These are phyloP conservation scores for Polydrusus pterygomalis DNA, from an alignment of 2,888 invertebrate species.

Conservation along the genomic window DNA sequence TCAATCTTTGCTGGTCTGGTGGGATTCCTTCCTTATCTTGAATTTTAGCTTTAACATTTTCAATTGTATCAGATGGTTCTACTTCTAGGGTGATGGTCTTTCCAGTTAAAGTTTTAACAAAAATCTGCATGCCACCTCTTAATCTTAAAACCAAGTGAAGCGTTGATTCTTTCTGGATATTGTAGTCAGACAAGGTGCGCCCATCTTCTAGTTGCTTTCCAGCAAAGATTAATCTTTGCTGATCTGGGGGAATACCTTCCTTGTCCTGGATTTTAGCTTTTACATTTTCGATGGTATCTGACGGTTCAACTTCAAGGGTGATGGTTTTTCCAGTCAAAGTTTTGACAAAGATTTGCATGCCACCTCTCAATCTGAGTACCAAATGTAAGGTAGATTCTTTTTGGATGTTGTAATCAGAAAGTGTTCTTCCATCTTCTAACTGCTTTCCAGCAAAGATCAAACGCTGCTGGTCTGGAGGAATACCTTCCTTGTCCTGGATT, in stretches of 20 bases:
- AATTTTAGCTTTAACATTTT: slow-evolving; percentile 78
- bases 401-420: slow-evolving; percentile 94
- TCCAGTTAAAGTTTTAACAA: slow-evolving; percentile 76
- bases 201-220: slow-evolving; percentile 84
- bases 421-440: slow-evolving; percentile 89
- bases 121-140: slow-evolving; percentile 71
- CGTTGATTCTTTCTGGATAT: slow-evolving; percentile 93
- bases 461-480: slow-evolving; percentile 76
- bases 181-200: slow-evolving; percentile 89
- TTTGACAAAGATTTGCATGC: slow-evolving; percentile 81
- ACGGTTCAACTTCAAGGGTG: slow-evolving; percentile 76
- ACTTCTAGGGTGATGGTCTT: slow-evolving; percentile 76
- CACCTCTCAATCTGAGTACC: slow-evolving; percentile 94
- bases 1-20: slow-evolving; percentile 76
- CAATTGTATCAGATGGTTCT: slow-evolving; percentile 77
- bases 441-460: slow-evolving; percentile 80
- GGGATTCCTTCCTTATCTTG: slow-evolving; percentile 76
- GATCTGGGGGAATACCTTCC: slow-evolving; percentile 76
- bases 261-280: slow-evolving; percentile 77
- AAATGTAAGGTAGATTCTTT: slow-evolving; percentile 95
- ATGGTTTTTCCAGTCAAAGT: slow-evolving; percentile 76
- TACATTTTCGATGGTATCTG: slow-evolving; percentile 78
- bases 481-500: slow-evolving; percentile 76
- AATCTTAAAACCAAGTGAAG: slow-evolving; percentile 49
- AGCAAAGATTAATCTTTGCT: slow-evolving; percentile 79